phyloP scores from a whole-genome alignment of 1,140 invertebrate genomes.

The Meloidogyne exigua region DNA sequence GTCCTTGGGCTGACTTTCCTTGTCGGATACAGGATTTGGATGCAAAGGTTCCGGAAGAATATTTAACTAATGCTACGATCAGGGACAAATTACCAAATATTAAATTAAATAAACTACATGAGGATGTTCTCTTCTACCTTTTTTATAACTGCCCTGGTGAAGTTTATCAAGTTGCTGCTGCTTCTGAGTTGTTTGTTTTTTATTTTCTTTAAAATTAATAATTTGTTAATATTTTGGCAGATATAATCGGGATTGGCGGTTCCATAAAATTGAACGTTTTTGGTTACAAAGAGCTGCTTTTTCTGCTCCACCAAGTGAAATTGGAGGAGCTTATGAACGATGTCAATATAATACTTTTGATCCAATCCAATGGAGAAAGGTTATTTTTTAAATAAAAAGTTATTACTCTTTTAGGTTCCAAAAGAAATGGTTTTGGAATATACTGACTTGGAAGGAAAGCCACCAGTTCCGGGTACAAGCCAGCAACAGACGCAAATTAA shows the following conservation, averaged over 20 bases:
- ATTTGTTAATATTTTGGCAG: slow-evolving; percentile 65
- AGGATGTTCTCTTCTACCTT: slow-evolving; percentile 97
- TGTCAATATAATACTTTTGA: slow-evolving; percentile 99
- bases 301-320: slow-evolving; percentile 69
- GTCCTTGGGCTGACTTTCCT: slow-evolving; percentile 93
- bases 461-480: slow-evolving; percentile 20
- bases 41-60: slow-evolving; percentile 95
- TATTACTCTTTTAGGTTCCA: slow-evolving; percentile 46
- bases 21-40: slow-evolving; percentile 92
- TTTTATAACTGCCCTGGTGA: slow-evolving; percentile 99
- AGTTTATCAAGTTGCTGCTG: slow-evolving; percentile 90
- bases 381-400: slow-evolving; percentile 32
- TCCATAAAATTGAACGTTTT: slow-evolving; percentile 96
- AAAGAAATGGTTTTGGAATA: slow-evolving; percentile 58
- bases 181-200: slow-evolving; percentile 88
- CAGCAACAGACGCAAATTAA: too few species aligned
- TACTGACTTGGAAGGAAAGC: slow-evolving; percentile 54
- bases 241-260: slow-evolving; percentile 95
- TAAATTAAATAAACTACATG: slow-evolving; percentile 92
- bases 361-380: slow-evolving; percentile 71
- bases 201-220: slow-evolving; percentile 64
- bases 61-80: slow-evolving; percentile 81
- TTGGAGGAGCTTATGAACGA: slow-evolving; percentile 88
- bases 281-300: slow-evolving; percentile 88
- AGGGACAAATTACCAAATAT: slow-evolving; percentile 79